Conservation (phyloP, 2,113 vertebrate species). For the Pelusios castaneus region DNA sequence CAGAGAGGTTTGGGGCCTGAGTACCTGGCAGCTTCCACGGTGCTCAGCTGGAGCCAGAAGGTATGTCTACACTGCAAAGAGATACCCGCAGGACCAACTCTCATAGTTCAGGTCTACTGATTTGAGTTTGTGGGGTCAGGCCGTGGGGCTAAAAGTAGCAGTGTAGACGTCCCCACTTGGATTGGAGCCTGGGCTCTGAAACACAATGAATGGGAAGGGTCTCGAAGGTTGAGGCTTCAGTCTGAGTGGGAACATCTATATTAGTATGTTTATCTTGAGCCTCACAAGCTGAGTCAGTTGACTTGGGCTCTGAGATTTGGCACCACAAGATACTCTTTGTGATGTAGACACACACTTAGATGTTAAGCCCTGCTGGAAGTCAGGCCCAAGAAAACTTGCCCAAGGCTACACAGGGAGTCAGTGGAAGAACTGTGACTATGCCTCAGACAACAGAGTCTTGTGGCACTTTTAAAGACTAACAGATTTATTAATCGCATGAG, state of each 20-base stretch:
- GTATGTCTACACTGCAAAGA: background rate
- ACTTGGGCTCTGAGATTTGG: too few species aligned
- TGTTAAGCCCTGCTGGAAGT: background rate
- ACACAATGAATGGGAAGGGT: background rate
- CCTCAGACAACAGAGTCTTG: too few species aligned
- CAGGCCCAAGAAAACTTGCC: background rate
- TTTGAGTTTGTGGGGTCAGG: background rate
- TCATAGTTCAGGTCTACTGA: background rate
- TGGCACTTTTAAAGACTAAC: too few species aligned
- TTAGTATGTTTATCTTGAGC: background rate
- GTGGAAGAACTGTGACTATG: background rate
- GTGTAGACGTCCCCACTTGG: background rate
- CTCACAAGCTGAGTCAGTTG: background rate
- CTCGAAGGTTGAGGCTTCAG: background rate
- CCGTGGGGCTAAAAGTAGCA: background rate
- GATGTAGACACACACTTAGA: background rate
- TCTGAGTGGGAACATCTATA: background rate
- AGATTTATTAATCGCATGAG: too few species aligned
- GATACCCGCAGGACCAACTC: background rate
- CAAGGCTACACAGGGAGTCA: background rate
- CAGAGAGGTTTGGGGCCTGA: background rate
- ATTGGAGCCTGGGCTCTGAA: background rate
- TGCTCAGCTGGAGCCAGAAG: background rate
- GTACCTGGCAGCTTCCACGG: background rate
- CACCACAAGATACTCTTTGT: background rate